These are phyloP conservation scores for Suncus etruscus DNA, from an alignment of 2,113 vertebrate species.

Conservation along the genomic window DNA sequence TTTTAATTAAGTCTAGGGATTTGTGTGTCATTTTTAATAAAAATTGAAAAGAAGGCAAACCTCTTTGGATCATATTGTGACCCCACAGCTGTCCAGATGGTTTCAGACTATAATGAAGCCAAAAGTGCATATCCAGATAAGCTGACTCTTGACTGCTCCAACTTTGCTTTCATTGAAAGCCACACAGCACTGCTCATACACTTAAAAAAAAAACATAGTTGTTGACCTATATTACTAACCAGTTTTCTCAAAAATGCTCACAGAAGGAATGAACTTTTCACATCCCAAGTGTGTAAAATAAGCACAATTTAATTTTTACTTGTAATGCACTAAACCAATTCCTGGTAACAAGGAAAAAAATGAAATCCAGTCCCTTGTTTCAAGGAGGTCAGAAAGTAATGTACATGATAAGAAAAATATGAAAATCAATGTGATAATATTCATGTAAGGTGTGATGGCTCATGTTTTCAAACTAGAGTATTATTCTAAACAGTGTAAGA, in stretches of 20 bases:
- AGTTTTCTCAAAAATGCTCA: constrained; percentile 35
- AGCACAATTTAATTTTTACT: constrained; percentile 21
- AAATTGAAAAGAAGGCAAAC: background rate
- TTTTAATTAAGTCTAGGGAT: background rate
- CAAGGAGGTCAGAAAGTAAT: background rate
- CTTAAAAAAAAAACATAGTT: background rate
- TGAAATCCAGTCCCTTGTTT: background rate
- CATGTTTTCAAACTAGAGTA: constrained; percentile 9
- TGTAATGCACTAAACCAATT: background rate
- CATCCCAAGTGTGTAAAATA: background rate
- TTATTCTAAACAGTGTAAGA: background rate
- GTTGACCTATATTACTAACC: background rate
- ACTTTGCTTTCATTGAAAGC: background rate
- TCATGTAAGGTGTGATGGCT: background rate
- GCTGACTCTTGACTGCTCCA: background rate
- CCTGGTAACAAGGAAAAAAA: constrained; percentile 21
- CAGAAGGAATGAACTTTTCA: background rate
- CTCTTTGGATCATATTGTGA: background rate
- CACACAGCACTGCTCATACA: constrained; percentile 20
- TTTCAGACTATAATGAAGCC: background rate
- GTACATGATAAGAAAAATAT: background rate
- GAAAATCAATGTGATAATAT: constrained; percentile 51
- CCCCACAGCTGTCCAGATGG: background rate
- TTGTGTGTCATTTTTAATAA: constrained; percentile 1
- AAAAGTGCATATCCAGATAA: background rate